Conservation (phyloP, 2,113 vertebrate species). For the Odontophorus gujanensis region DNA sequence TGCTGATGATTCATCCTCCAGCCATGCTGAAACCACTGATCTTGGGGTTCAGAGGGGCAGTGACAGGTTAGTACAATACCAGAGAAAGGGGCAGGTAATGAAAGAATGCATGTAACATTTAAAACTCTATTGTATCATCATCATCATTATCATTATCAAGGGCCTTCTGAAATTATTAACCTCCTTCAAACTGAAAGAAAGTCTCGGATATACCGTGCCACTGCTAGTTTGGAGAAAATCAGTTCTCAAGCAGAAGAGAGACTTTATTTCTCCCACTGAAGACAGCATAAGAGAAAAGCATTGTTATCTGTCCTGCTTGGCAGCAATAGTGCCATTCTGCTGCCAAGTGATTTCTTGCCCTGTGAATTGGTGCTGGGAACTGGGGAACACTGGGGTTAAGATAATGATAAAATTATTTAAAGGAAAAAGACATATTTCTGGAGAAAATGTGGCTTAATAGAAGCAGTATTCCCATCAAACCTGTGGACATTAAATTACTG, state of each 20-base stretch:
- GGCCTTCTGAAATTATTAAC: background rate
- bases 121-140: background rate
- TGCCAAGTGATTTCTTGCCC: background rate
- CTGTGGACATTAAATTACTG: background rate
- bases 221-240: background rate
- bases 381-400: background rate
- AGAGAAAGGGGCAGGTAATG: background rate
- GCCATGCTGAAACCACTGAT: background rate
- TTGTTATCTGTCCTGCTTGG: background rate
- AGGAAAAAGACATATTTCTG: background rate
- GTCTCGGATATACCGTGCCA: background rate
- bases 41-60: background rate
- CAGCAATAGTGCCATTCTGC: background rate
- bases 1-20: background rate
- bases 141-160: background rate
- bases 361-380: background rate
- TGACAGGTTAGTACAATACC: background rate
- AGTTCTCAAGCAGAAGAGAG: background rate
- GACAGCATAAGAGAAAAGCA: background rate
- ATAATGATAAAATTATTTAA: background rate
- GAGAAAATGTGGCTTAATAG: background rate
- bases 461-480: background rate
- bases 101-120: background rate
- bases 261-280: background rate
- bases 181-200: background rate